Evolutionary conservation across 2,888 invertebrate species (phyloP).

Genomic region (Drosophila neutralis): DNA sequence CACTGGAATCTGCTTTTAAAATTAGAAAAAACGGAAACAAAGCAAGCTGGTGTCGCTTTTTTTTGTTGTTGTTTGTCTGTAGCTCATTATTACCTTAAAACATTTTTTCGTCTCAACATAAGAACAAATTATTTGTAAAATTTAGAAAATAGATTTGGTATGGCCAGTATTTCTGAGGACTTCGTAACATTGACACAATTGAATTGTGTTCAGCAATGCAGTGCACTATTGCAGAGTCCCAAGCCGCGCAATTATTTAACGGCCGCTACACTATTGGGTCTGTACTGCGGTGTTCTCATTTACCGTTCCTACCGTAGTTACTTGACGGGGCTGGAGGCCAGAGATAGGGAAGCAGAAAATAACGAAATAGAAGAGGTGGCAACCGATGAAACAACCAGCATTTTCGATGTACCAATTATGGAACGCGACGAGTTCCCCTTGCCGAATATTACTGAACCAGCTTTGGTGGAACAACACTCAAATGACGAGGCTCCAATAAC

Average conservation of each 20-base stretch:
- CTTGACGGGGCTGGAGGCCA: neutral
- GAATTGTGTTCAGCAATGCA: slow-evolving; percentile 34
- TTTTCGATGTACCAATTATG: slow-evolving; percentile 10
- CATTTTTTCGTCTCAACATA: neutral
- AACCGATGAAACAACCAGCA: neutral
- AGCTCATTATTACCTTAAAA: neutral
- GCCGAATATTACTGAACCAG: slow-evolving; percentile 2
- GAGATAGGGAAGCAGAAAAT: neutral
- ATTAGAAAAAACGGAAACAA: neutral
- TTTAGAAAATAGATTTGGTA: neutral
- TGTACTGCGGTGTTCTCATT: slow-evolving; percentile 43
- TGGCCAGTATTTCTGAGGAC: slow-evolving; percentile 25
- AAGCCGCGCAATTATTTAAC: slow-evolving; percentile 25
- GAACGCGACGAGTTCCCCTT: slow-evolving; percentile 6
- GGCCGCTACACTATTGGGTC: slow-evolving; percentile 23
- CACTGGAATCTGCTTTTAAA: neutral
- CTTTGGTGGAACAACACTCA: neutral
- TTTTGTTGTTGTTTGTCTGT: neutral
- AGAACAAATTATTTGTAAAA: slow-evolving; percentile 2
- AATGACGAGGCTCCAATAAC: neutral
- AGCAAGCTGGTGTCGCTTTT: neutral
- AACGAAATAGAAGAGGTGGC: slow-evolving; percentile 9
- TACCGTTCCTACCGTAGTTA: slow-evolving; percentile 38
- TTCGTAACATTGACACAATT: slow-evolving; percentile 31
- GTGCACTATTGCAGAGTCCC: slow-evolving; percentile 18